Base-by-base conservation (phyloP, 2,888 invertebrate species). In the Tuberolachnus salignus region DNA sequence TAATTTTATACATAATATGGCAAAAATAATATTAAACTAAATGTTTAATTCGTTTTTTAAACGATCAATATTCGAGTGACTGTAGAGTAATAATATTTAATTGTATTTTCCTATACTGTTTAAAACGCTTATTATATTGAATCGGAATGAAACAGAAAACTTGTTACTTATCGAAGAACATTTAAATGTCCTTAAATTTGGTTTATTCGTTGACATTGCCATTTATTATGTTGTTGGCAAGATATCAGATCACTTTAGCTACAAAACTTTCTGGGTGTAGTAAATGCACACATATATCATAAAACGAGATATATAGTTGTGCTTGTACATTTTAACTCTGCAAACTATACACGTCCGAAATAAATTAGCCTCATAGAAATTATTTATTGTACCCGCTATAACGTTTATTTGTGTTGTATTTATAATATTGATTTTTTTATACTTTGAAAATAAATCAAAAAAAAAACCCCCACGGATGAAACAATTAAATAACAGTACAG, bases 201-300 rank as follows among this genome's bases (percentile, higher is more conserved):
- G 10, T 1, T 23, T 4, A 23, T 23, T 26, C 26, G 66, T 53
- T 34, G 53, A 67, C 23, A 19, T 34, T 19, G 14, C 26, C 19
- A 72, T 72, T 49, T 51, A 59, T 71, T 71, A 61, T 72, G 3
- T 61, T 72, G 51, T 61, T 72, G 61, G 34, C 21, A 51, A 61
- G n/a, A 67, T 46, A 67, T 75, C 46, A 57, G 55, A 75, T 57
- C 26, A 44, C 44, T 57, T 57, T 6, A 53, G 42, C 34, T 66
- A 26, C 16, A 55, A 13, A 55, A 57, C 42, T 67, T 66, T 55
- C 55, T 16, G 21, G 51, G 44, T 34, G 1, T 46, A 67, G 21
- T 55, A 55, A 16, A 34, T 16, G 21, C 23, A 11, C 23, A 53
- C 23, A 34, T 46, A 44, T 59, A 71, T 59, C 26, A 59, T 59